A percentile compares a stretch with the other conserved stretches of the same genome.
These are phyloP conservation scores for Scomberomorus guttatus DNA, from an alignment of 2,797 vertebrate species.

Conservation along the genomic window DNA sequence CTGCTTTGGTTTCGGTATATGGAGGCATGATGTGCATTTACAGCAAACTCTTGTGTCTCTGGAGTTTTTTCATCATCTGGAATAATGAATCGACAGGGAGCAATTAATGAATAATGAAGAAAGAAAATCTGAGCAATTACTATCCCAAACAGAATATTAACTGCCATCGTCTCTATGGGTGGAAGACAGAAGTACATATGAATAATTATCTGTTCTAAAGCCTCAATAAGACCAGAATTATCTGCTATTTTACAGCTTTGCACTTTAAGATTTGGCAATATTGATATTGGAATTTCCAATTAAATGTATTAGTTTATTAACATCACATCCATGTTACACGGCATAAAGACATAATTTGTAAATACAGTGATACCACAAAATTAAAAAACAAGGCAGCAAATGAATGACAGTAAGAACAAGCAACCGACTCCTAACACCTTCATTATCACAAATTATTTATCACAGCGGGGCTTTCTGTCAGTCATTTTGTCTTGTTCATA, in stretches of 20 bases:
- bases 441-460: not conserved
- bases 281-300: not conserved
- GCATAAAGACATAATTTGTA: not conserved
- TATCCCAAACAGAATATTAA: constrained; percentile 72
- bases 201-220: constrained; percentile 47
- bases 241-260: not conserved
- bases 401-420: not conserved
- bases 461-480: not conserved
- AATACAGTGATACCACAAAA: no score
- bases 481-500: not conserved
- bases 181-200: constrained; percentile 50
- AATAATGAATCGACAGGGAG: constrained; percentile 78
- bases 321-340: not conserved
- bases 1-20: constrained; percentile 28
- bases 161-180: constrained; percentile 48
- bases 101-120: constrained; percentile 64
- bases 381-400: no score
- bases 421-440: not conserved
- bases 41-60: constrained; percentile 50
- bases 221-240: not conserved
- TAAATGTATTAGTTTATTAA: not conserved
- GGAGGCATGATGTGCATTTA: constrained; percentile 2
- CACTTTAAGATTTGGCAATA: not conserved
- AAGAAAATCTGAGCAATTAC: constrained; percentile 68
- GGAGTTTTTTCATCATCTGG: constrained; percentile 64